These are phyloP conservation scores for Atta cephalotes DNA, from an alignment of 1,140 invertebrate genomes.

Conservation along the genomic window DNA sequence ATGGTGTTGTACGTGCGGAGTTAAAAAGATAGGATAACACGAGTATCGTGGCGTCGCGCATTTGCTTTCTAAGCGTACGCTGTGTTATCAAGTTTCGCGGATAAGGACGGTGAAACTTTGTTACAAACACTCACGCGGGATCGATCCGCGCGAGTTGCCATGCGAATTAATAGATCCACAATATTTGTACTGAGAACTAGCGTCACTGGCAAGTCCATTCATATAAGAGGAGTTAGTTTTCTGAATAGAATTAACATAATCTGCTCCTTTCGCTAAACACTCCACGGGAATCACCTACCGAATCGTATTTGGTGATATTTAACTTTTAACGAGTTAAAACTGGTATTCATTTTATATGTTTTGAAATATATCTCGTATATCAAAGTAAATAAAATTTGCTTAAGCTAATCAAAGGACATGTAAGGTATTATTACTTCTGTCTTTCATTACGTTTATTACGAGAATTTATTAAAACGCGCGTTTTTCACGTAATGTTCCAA, in stretches of 20 bases:
- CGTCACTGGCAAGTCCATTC: slow-evolving; percentile 36
- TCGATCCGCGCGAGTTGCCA: slow-evolving; percentile 22
- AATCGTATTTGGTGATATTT: slow-evolving; percentile 4
- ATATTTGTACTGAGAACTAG: slow-evolving; percentile 28
- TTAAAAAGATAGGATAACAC: slow-evolving; percentile 21
- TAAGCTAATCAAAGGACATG: slow-evolving; percentile 10
- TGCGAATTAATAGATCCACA: slow-evolving; percentile 53
- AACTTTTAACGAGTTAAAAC: slow-evolving; percentile 57
- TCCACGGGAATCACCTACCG: slow-evolving; percentile 32
- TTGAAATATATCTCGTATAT: neutral
- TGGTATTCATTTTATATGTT: slow-evolving; percentile 41
- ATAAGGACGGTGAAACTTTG: slow-evolving; percentile 37
- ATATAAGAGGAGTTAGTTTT: slow-evolving; percentile 40
- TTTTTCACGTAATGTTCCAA: neutral
- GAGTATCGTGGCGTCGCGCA: neutral
- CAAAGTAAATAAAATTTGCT: neutral
- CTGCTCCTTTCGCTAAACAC: slow-evolving; percentile 47
- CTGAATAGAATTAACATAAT: slow-evolving; percentile 71
- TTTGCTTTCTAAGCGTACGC: slow-evolving; percentile 44
- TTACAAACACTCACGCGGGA: slow-evolving; percentile 20
- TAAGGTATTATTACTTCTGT: neutral
- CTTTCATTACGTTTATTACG: neutral
- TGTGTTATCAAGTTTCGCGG: slow-evolving; percentile 36
- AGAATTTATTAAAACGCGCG: slow-evolving; percentile 7
- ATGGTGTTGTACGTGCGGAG: neutral